These are phyloP conservation scores for Brachionus paranguensis DNA, from an alignment of 1,140 invertebrate species.

Conservation along the genomic window DNA sequence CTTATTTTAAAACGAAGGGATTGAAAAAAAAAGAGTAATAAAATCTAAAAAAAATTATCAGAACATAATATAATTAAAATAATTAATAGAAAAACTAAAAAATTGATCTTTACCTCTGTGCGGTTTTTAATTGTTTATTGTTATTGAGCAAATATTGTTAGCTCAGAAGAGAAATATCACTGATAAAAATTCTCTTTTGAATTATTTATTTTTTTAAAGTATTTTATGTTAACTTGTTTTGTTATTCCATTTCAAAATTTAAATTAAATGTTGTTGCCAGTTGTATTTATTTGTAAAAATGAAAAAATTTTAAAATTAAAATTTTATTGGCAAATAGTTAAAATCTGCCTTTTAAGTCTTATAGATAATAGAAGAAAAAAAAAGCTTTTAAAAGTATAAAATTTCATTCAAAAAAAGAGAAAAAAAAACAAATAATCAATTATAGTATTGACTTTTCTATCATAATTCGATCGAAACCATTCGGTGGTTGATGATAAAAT, in stretches of 20 bases:
- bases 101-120: too few species aligned
- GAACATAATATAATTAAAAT: too few species aligned
- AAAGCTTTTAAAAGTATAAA: neutral
- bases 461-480: slow-evolving; percentile 91
- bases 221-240: neutral
- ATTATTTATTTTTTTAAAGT: neutral
- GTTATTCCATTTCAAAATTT: neutral
- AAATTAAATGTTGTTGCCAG: neutral
- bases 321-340: neutral
- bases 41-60: too few species aligned
- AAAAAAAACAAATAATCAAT: neutral
- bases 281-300: neutral
- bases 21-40: too few species aligned
- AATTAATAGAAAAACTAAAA: too few species aligned
- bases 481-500: slow-evolving; percentile 74
- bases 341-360: neutral
- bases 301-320: neutral
- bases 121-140: too few species aligned
- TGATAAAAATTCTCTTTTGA: neutral
- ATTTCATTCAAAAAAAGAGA: neutral
- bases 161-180: neutral
- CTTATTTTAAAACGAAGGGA: too few species aligned
- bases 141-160: too few species aligned
- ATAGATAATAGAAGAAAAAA: neutral
- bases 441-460: slow-evolving; percentile 91